Conservation (phyloP, 2,113 vertebrate genomes). For the Morphnarchus princeps region DNA sequence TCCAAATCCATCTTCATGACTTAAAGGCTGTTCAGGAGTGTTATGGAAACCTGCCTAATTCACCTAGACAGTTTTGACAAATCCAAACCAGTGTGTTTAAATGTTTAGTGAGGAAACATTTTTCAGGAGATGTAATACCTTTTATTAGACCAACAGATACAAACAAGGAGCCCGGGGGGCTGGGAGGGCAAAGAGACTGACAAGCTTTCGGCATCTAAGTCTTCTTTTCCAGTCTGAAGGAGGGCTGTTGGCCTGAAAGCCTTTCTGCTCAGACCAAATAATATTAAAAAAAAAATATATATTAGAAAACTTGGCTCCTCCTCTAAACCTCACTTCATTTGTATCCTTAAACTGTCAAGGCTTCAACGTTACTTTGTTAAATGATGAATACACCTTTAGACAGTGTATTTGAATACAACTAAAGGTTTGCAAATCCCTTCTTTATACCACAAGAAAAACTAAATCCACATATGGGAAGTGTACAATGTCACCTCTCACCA, state of each 20-base stretch:
- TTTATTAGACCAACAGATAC: constrained; percentile 48
- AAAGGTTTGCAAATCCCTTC: not conserved
- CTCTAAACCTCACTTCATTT: not conserved
- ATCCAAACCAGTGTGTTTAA: constrained; percentile 34
- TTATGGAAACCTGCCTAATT: constrained; percentile 44
- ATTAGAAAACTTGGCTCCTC: not conserved
- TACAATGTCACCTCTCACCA: not conserved
- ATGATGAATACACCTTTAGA: not conserved
- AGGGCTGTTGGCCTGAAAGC: not conserved
- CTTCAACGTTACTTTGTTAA: not conserved
- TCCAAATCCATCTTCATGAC: constrained; percentile 28
- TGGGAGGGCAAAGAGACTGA: not conserved
- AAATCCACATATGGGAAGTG: not conserved
- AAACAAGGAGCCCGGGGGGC: not conserved
- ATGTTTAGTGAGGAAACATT: constrained; percentile 23
- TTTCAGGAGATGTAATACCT: constrained; percentile 51
- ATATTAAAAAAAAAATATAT: not conserved
- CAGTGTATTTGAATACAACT: not conserved
- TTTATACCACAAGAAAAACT: not conserved
- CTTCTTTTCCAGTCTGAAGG: constrained; percentile 25
- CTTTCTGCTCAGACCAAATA: constrained; percentile 28
- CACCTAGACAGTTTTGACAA: constrained; percentile 33
- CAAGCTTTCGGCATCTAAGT: not conserved
- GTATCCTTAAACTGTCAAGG: not conserved
- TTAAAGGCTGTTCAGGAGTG: not conserved